Percentiles rank a stretch among this genome's conserved stretches.
Evolutionary conservation across 2,113 vertebrate genomes (phyloP).

Genomic region (Mirza zaza): DNA sequence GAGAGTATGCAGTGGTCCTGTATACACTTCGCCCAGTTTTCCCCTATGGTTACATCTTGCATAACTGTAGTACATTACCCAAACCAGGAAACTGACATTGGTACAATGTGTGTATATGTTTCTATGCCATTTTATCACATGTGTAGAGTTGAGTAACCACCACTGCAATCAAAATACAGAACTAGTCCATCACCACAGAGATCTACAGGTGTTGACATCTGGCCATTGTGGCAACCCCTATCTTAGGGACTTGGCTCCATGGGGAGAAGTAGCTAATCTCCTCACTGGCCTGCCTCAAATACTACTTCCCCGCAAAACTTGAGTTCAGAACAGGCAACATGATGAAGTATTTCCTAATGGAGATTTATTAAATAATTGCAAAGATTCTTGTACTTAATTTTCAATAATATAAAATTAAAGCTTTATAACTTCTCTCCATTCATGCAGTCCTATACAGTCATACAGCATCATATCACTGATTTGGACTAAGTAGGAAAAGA

Average conservation of each 20-base stretch:
- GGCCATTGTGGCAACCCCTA: too few species aligned
- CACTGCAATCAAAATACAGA: background rate
- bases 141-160: background rate
- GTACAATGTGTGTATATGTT: background rate
- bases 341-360: background rate
- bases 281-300: too few species aligned
- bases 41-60: background rate
- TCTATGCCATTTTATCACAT: background rate
- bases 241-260: too few species aligned
- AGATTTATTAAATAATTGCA: background rate
- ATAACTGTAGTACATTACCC: background rate
- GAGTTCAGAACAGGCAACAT: background rate
- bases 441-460: background rate
- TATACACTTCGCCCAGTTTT: background rate
- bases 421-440: background rate
- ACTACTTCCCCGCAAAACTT: background rate
- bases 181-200: background rate
- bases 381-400: background rate
- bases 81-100: background rate
- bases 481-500: background rate
- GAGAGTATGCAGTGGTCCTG: background rate
- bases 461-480: background rate
- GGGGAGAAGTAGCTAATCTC: too few species aligned
- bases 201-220: background rate
- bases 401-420: background rate